Conservation (phyloP, 2,888 invertebrate genomes). For the Chrysolina americana region DNA sequence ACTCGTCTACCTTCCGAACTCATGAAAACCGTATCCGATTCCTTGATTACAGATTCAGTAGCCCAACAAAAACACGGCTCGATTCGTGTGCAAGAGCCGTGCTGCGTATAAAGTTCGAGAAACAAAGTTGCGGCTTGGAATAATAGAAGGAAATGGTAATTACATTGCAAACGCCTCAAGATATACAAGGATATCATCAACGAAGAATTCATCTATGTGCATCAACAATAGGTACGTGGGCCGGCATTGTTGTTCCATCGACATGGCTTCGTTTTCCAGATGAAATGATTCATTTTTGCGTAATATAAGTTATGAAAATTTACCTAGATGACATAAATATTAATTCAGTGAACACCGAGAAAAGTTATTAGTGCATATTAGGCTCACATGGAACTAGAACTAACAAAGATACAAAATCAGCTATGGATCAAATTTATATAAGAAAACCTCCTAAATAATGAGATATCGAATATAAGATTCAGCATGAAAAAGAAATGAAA, state of each 20-base stretch:
- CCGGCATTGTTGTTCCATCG: neutral
- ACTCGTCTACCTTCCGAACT: neutral
- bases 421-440: no score
- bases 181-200: conserved; percentile 8
- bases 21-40: conserved; percentile 3
- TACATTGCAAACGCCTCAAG: conserved; percentile 12
- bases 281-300: no score
- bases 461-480: no score
- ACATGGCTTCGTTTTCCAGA: neutral
- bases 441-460: no score
- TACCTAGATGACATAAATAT: no score
- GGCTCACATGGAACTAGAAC: no score
- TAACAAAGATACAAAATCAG: no score
- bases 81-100: conserved; percentile 18
- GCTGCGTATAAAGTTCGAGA: conserved; percentile 18
- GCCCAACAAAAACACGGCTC: conserved; percentile 12
- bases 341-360: no score
- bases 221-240: neutral
- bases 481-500: no score
- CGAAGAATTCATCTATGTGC: neutral
- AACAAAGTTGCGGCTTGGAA: conserved; percentile 20
- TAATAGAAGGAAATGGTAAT: conserved; percentile 23
- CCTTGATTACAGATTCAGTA: neutral
- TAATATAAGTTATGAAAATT: no score
- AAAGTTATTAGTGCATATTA: no score